These are phyloP conservation scores for Microcebus lehilahytsara DNA, from an alignment of 2,113 vertebrate species.

Conservation along the genomic window DNA sequence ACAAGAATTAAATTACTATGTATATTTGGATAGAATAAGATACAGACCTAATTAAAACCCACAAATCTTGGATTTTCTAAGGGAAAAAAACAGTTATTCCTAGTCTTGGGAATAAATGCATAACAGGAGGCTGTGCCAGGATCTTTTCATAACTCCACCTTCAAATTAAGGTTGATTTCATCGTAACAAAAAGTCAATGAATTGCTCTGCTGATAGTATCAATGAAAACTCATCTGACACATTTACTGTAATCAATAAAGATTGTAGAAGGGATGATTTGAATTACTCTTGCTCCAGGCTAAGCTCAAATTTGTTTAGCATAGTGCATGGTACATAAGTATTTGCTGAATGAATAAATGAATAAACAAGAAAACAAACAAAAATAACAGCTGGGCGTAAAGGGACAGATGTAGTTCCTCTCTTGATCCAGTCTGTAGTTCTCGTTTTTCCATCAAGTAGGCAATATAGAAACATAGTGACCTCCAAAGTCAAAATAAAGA, in stretches of 20 bases:
- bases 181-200: not conserved
- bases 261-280: not conserved
- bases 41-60: not conserved
- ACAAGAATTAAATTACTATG: not conserved
- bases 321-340: not conserved
- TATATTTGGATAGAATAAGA: constrained; percentile 6
- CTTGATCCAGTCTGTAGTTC: not conserved
- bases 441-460: not conserved
- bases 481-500: not conserved
- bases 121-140: not conserved
- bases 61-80: not conserved
- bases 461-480: not conserved
- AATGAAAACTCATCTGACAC: not conserved
- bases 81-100: not conserved
- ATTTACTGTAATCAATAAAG: not conserved
- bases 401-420: not conserved
- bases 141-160: not conserved
- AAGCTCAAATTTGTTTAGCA: not conserved
- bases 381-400: not conserved
- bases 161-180: not conserved
- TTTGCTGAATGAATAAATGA: constrained; percentile 30
- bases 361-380: constrained; percentile 9
- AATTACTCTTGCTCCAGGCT: not conserved
- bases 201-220: not conserved
- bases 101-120: not conserved